A percentile compares a stretch with the other conserved stretches of the same genome.
Evolutionary conservation across 37 sponge, comb jelly and placozoan genomes (phyloP).

Genomic region (Mnemiopsis leidyi): DNA sequence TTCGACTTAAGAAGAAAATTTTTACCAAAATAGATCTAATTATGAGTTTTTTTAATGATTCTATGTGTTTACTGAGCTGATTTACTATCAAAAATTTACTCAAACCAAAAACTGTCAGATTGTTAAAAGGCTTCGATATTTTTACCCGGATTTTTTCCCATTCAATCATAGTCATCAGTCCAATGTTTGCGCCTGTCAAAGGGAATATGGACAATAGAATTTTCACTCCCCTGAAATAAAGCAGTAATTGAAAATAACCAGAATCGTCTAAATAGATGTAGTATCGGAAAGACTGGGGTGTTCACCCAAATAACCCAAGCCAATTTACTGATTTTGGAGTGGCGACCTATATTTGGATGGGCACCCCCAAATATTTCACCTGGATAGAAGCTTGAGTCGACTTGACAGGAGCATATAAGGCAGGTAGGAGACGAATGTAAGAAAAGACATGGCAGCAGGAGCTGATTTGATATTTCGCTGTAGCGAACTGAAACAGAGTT

Average conservation of each 20-base stretch:
- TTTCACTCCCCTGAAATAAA: constrained; percentile 69
- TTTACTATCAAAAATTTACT: no score
- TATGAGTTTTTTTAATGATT: no score
- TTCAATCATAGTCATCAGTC: constrained; percentile 65
- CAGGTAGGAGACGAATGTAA: neutral
- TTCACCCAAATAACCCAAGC: no score
- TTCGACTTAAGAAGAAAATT: no score
- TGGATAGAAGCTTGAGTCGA: neutral
- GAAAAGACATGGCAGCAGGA: neutral
- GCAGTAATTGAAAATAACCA: neutral
- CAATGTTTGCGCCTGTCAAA: constrained; percentile 77
- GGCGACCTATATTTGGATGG: no score
- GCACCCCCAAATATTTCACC: no score
- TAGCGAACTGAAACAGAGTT: neutral
- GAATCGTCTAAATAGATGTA: constrained; percentile 1
- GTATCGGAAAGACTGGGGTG: no score
- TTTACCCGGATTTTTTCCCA: constrained; percentile 68
- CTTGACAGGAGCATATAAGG: neutral
- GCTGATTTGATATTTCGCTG: neutral
- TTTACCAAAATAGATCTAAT: no score
- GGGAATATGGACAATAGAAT: constrained; percentile 73
- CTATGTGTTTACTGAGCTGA: no score
- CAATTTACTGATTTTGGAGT: no score
- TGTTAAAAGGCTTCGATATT: no score
- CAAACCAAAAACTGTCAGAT: no score